Evolutionary conservation across 2,888 invertebrate genomes (phyloP).

Genomic region (Drosophila histrio): DNA sequence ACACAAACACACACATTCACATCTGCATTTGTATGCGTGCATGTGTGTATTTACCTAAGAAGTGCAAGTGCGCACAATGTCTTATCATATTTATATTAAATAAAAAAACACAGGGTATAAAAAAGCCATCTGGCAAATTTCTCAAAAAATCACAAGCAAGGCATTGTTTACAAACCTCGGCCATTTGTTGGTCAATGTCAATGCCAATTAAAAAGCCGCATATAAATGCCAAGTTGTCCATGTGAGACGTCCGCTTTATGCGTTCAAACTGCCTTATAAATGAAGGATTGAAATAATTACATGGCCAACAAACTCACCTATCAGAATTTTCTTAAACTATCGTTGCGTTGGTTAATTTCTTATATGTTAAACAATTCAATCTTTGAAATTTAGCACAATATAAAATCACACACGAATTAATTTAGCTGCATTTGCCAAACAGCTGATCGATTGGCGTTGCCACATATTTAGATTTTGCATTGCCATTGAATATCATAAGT

Average conservation of each 20-base stretch:
- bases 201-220: conserved; percentile 11
- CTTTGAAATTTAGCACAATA: conserved; percentile 7
- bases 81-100: not conserved
- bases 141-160: not conserved
- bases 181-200: conserved; percentile 11
- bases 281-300: not conserved
- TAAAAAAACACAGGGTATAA: too few relatives aligned
- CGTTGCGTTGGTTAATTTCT: not conserved
- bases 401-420: conserved; percentile 9
- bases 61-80: not conserved
- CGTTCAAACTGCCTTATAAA: not conserved
- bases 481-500: not conserved
- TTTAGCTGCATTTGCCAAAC: conserved; percentile 1
- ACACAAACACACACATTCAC: not conserved
- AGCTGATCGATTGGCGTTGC: conserved; percentile 22
- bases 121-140: not conserved
- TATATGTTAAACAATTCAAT: not conserved
- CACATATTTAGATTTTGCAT: not conserved
- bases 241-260: not conserved
- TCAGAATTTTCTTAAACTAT: not conserved
- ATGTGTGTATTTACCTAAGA: not conserved
- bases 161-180: not conserved
- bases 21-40: not conserved
- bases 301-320: not conserved
- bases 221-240: not conserved